Base-by-base conservation (phyloP, 1,140 invertebrate species). In the Drosophila tristis region DNA sequence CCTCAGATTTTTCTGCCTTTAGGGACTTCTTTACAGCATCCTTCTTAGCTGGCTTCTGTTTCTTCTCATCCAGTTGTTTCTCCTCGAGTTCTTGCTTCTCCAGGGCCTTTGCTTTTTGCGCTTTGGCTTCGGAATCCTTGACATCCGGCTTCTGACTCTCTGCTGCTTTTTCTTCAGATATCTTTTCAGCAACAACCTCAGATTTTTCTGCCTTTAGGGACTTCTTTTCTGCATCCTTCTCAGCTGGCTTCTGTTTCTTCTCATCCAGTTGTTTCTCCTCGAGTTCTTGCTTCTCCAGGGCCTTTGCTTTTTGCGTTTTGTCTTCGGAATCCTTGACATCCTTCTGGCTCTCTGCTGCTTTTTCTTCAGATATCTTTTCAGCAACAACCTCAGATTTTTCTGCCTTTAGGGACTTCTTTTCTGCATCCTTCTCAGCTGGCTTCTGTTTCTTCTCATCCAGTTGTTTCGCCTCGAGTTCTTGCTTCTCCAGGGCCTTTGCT, bases 81-180 rank as follows among this genome's bases (percentile, higher is more conserved):
- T 67, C 48, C 45, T 67, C 58, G n/a, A 63, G 66, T 51, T 58
- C 25, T 45, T 66, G 51, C 53, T 54, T 63, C 39, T 71, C 53
- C 58, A 42, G 35, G 15, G 39, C 45, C 57, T 66, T 67, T 58
- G 78, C 47, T 47, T 85, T 70, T 42, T 80, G 53, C 16, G 74
- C 70, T 53, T 82, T 67, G 35, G 35, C 49, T 7, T 25, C 35
- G 5, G 23, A 25, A 9, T 57, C 55, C 16, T 57, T 57, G 5
- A 57, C 23, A 3, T 45, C 60, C 0, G 39, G 2, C 13, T 57
- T 63, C 35, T 58, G 31, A 16, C 5, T 11, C 25, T 47, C 61
- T 16, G 45, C 13, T 5, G 2, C 13, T 39, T 31, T 62, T n/a
- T 59, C 55, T 9, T 59, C 26, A 11, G 61, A 35, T 15, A 47